A percentile compares a stretch with the other conserved stretches of the same genome.
Evolutionary conservation across 2,888 invertebrate species (phyloP).

Genomic region (Synanthedon formicaeformis): DNA sequence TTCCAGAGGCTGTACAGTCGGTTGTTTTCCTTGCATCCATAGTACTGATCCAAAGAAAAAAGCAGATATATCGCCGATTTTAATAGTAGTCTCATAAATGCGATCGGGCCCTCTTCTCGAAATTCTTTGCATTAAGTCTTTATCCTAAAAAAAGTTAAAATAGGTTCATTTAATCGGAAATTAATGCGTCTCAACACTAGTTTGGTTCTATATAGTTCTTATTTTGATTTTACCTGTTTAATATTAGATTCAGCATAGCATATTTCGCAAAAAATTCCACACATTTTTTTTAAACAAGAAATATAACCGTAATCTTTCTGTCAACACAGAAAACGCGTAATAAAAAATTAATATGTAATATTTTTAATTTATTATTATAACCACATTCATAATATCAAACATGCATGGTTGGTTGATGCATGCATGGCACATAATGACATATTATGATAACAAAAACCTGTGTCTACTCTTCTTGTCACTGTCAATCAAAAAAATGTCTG

Average conservation of each 20-base stretch:
- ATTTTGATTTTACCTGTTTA: constrained; percentile 13
- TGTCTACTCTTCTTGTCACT: no score
- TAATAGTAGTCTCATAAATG: constrained; percentile 21
- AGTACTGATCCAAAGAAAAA: constrained; percentile 74
- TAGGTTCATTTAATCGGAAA: background rate
- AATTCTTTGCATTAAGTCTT: constrained; percentile 22
- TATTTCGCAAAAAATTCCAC: constrained; percentile 67
- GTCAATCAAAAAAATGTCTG: no score
- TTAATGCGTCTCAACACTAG: background rate
- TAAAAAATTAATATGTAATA: no score
- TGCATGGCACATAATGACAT: no score
- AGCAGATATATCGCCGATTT: constrained; percentile 16
- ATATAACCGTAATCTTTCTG: background rate
- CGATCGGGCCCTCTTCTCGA: constrained; percentile 72
- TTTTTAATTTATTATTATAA: no score
- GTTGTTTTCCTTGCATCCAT: constrained; percentile 83
- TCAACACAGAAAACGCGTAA: no score
- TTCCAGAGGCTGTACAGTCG: constrained; percentile 78
- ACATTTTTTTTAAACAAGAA: constrained; percentile 37
- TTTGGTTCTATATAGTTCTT: background rate
- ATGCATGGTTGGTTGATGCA: no score
- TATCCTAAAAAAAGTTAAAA: background rate
- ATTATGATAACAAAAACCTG: no score
- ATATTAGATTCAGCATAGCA: constrained; percentile 16
- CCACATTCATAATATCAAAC: no score